Evolutionary conservation across 1,140 invertebrate genomes (phyloP).

Genomic region (Lamellibrachia luymesi): DNA sequence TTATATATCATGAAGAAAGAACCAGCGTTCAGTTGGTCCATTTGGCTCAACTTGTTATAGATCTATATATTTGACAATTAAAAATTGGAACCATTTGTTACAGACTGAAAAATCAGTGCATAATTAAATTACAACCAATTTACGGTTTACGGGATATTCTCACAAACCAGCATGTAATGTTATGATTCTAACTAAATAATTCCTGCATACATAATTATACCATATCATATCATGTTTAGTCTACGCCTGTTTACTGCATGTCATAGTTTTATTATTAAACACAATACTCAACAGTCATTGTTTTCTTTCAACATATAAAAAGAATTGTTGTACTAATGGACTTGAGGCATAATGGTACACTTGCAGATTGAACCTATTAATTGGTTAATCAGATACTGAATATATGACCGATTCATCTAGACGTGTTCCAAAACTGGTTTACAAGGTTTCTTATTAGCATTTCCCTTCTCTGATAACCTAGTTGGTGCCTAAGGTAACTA

Average conservation of each 20-base stretch:
- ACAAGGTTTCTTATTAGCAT: no score
- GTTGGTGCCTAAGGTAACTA: no score
- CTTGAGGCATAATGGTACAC: no score
- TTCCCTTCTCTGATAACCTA: no score
- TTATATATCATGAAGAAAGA: background rate
- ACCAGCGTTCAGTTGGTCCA: background rate
- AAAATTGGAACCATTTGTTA: background rate
- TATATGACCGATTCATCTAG: no score
- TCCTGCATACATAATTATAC: background rate
- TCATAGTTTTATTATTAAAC: background rate
- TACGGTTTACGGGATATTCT: background rate
- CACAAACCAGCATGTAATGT: background rate
- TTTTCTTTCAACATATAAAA: no score
- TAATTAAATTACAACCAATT: no score
- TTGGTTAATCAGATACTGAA: no score
- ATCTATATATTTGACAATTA: background rate
- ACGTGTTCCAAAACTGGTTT: no score
- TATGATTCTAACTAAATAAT: background rate
- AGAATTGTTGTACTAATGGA: no score
- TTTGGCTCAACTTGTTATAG: background rate
- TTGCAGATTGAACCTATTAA: no score
- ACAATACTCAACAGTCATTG: background rate
- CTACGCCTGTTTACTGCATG: background rate
- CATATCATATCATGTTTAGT: background rate
- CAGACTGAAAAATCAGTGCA: no score